Evolutionary conservation across 1,140 invertebrate species (phyloP).

Genomic region (Pinna nobilis): DNA sequence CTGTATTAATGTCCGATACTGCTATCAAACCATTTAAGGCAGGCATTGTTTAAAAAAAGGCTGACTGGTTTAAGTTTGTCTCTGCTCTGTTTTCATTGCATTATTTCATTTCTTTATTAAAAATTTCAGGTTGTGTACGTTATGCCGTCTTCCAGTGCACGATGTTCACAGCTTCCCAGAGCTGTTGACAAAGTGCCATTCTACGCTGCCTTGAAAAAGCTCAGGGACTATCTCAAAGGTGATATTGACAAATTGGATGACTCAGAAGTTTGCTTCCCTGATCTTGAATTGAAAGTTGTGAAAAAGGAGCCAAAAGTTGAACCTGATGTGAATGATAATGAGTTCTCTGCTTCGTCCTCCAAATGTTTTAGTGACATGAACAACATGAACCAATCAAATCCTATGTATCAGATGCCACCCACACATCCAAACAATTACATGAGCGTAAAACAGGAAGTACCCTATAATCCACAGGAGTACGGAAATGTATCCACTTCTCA

Average conservation of each 20-base stretch:
- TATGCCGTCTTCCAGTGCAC: conserved; percentile 97
- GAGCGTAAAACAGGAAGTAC: conserved; percentile 21
- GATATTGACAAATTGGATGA: conserved; percentile 91
- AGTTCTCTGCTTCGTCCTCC: not conserved
- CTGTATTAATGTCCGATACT: too few relatives aligned
- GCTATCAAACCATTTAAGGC: too few relatives aligned
- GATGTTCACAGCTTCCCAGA: conserved; percentile 95
- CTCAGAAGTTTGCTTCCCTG: conserved; percentile 91
- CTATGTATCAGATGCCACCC: not conserved
- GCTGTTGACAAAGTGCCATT: conserved; percentile 98
- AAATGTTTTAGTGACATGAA: not conserved
- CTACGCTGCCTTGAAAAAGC: conserved; percentile 95
- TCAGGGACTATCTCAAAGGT: conserved; percentile 95
- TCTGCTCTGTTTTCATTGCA: too few relatives aligned
- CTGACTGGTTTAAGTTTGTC: not conserved
- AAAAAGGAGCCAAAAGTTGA: conserved; percentile 60
- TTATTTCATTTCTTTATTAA: not conserved
- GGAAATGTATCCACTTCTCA: conserved; percentile 1
- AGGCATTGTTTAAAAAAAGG: too few relatives aligned
- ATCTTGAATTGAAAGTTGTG: conserved; percentile 68
- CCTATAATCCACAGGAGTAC: conserved; percentile 17
- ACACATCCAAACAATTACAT: conserved; percentile 21
- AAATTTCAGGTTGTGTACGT: conserved; percentile 93
- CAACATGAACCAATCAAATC: not conserved
- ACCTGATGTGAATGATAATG: conserved; percentile 38